These are phyloP conservation scores for Corydoras maculifer DNA, from an alignment of 2,113 vertebrate species.

Conservation along the genomic window DNA sequence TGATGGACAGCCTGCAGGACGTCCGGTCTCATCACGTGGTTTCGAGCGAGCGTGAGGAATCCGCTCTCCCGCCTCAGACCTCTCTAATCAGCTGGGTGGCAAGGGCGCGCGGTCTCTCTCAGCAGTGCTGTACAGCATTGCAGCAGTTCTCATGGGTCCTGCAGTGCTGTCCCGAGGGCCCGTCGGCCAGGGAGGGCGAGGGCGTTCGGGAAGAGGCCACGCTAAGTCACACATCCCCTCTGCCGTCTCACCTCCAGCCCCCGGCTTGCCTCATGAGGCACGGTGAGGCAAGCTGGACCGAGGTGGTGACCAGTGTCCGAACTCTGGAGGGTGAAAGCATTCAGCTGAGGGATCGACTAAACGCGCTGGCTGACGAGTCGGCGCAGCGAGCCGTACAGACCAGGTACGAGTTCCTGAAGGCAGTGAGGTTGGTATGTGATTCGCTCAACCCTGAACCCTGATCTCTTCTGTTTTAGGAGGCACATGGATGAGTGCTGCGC, in stretches of 20 bases:
- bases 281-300: conserved; percentile 71
- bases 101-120: conserved; percentile 65
- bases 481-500: conserved; percentile 75
- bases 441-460: too few relatives aligned
- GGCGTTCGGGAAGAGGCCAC: conserved; percentile 47
- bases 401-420: conserved; percentile 67
- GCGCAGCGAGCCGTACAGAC: conserved; percentile 70
- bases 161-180: conserved; percentile 78
- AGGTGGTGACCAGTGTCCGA: conserved; percentile 54
- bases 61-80: conserved; percentile 79
- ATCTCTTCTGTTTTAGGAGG: conserved; percentile 61
- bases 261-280: conserved; percentile 72
- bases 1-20: conserved; percentile 68
- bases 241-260: conserved; percentile 69
- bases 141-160: conserved; percentile 81
- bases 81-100: conserved; percentile 68
- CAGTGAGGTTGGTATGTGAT: too few relatives aligned
- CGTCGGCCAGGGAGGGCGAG: conserved; percentile 41
- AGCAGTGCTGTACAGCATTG: conserved; percentile 72
- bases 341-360: conserved; percentile 67
- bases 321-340: conserved; percentile 57
- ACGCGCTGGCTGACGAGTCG: conserved; percentile 61
- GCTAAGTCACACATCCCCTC: conserved; percentile 71
- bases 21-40: conserved; percentile 57
- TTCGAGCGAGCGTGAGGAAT: conserved; percentile 44